Evolutionary conservation across 2,888 invertebrate species (phyloP), one percentile per base, ranked within the genome.

Genomic region (Bembecia ichneumoniformis): DNA sequence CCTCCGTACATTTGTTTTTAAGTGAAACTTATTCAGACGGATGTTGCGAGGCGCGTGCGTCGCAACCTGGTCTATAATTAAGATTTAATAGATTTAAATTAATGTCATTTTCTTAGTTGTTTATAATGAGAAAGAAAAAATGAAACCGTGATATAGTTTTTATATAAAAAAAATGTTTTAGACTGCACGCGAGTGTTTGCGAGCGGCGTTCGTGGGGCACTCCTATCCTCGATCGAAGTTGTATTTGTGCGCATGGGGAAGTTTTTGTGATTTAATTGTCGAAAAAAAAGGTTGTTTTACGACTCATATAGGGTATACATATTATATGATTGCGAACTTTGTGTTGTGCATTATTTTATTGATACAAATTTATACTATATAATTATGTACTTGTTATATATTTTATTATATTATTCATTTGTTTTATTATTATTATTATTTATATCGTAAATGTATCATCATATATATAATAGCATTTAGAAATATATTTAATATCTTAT

Each of bases 141-240:
- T 61, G 7, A 76, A 84, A 83, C 84, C 80, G 88, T 88, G 88
- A 88, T 88, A 81, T 88, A 87, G 88, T 77, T 82, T 68, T 28
- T 28, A 28, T 28, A 28, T 28, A 28, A 28, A 28, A n/a, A 72
- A 73, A 84, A 87, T 82, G 83, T 79, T 71, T 66, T 68, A 66
- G 77, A 70, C 62, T 75, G 81, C 64, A 57, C 71, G 77, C 58
- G 71, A 70, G 79, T 63, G 74, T 74, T 78, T 66, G 70, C 66
- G 77, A 67, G 66, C 71, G 82, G 81, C 81, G 67, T 79, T 78
- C 82, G 81, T 77, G 59, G 70, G 83, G 83, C 86, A 84, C 83
- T 79, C 77, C 83, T 76, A 74, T 79, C 79, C 83, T 77, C 69
- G 71, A 74, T 51, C 43, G 43, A 48, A 47, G 45, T 49, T 34